Evolutionary conservation across 2,888 invertebrate genomes (phyloP).

Genomic region (Drosophila colorata): DNA sequence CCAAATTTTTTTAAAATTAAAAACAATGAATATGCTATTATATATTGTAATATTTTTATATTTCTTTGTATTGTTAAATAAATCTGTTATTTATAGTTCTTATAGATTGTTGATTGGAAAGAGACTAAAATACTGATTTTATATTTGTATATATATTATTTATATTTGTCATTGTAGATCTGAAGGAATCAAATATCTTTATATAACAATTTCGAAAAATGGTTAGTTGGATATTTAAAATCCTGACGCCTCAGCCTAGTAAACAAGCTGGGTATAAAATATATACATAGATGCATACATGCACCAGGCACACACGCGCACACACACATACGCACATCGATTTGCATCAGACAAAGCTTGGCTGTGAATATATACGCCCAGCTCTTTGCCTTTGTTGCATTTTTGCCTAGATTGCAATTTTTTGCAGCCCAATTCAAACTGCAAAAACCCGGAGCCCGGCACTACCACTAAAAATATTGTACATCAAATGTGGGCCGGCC

Average conservation of each 20-base stretch:
- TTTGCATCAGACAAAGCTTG: constrained; percentile 56
- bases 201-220: too few species aligned
- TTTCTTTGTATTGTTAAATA: too few species aligned
- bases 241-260: neutral
- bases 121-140: too few species aligned
- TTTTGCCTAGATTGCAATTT: constrained; percentile 82
- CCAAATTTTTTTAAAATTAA: too few species aligned
- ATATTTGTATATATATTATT: too few species aligned
- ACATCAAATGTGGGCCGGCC: constrained; percentile 55
- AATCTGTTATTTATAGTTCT: too few species aligned
- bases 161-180: too few species aligned
- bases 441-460: constrained; percentile 42
- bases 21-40: too few species aligned
- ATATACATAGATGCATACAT: constrained; percentile 25
- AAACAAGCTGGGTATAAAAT: constrained; percentile 12
- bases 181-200: too few species aligned
- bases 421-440: constrained; percentile 72
- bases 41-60: too few species aligned
- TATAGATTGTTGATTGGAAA: too few species aligned
- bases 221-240: neutral
- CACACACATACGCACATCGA: constrained; percentile 23
- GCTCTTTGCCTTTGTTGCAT: constrained; percentile 81
- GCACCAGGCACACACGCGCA: constrained; percentile 5
- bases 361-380: constrained; percentile 55
- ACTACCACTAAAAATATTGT: constrained; percentile 62